Evolutionary conservation across 2,888 invertebrate genomes (phyloP).

Genomic region (Thumatha senex): DNA sequence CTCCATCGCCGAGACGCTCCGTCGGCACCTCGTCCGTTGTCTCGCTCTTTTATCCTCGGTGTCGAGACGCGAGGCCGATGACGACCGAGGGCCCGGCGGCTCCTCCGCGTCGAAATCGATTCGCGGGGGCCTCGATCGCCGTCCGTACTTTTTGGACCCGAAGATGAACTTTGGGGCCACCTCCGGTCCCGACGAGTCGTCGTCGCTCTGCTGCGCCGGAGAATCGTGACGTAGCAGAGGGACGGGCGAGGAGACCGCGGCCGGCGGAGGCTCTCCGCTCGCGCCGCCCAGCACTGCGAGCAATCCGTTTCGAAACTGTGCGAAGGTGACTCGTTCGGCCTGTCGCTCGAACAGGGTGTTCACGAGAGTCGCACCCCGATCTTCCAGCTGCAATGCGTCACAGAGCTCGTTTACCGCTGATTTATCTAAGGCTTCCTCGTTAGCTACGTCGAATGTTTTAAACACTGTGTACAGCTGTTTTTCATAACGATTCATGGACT

Average conservation of each 20-base stretch:
- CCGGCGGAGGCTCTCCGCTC: slow-evolving; percentile 43
- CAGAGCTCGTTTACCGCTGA: slow-evolving; percentile 87
- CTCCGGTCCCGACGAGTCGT: slow-evolving; percentile 86
- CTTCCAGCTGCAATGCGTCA: slow-evolving; percentile 90
- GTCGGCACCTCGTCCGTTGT: slow-evolving; percentile 54
- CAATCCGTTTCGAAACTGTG: slow-evolving; percentile 90
- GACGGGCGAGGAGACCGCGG: slow-evolving; percentile 36
- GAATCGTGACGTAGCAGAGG: slow-evolving; percentile 36
- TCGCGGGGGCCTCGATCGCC: slow-evolving; percentile 86
- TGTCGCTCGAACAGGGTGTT: slow-evolving; percentile 82
- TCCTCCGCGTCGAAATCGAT: slow-evolving; percentile 33
- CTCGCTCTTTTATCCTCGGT: slow-evolving; percentile 42
- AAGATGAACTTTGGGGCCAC: slow-evolving; percentile 89
- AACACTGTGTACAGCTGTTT: slow-evolving; percentile 92
- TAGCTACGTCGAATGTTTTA: slow-evolving; percentile 89
- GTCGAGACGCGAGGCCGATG: slow-evolving; percentile 63
- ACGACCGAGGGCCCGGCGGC: slow-evolving; percentile 50
- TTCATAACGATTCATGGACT: slow-evolving; percentile 88
- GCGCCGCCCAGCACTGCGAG: slow-evolving; percentile 86
- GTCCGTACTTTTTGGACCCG: slow-evolving; percentile 90
- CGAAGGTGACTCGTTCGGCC: slow-evolving; percentile 84
- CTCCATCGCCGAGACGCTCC: slow-evolving; percentile 64
- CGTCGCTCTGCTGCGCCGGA: slow-evolving; percentile 58
- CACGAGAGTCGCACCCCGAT: slow-evolving; percentile 85
- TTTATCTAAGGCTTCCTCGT: slow-evolving; percentile 86